These are phyloP conservation scores for Hippocampus mohnikei DNA, from an alignment of 2,113 vertebrate genomes.

Conservation along the genomic window DNA sequence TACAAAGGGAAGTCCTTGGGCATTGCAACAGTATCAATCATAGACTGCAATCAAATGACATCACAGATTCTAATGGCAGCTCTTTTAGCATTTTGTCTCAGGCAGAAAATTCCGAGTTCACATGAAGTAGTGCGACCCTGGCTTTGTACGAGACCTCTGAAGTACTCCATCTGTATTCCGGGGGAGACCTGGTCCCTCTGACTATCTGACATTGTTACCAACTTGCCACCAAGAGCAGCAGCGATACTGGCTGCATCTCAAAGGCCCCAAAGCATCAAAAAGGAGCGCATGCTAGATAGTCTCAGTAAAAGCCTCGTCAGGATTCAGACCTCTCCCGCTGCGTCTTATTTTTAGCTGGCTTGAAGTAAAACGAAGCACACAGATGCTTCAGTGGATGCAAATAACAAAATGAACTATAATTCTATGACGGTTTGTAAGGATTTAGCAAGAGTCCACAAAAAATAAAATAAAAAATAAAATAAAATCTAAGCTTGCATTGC, in stretches of 20 bases:
- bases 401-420: constrained; percentile 4
- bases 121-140: constrained; percentile 4
- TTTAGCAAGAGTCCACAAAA: constrained; percentile 19
- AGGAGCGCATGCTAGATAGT: constrained; percentile 26
- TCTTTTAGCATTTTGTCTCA: constrained; percentile 35
- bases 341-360: constrained; percentile 3
- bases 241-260: constrained; percentile 57
- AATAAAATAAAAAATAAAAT: constrained; percentile 11
- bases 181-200: constrained; percentile 42
- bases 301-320: constrained; percentile 5
- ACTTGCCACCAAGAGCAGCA: constrained; percentile 27
- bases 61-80: constrained; percentile 17
- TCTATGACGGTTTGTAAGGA: constrained; percentile 29
- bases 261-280: constrained; percentile 65
- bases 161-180: constrained; percentile 51
- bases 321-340: background rate
- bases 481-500: constrained; percentile 4
- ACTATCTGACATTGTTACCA: constrained; percentile 57
- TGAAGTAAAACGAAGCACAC: background rate
- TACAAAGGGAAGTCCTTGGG: constrained; percentile 45
- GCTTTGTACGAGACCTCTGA: constrained; percentile 21
- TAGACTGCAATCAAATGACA: constrained; percentile 18
- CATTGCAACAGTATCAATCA: constrained; percentile 30
- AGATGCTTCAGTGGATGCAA: constrained; percentile 7
- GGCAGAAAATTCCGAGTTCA: constrained; percentile 18